Conservation (phyloP, 2,888 invertebrate genomes). For the Drosophila mayaguana region DNA sequence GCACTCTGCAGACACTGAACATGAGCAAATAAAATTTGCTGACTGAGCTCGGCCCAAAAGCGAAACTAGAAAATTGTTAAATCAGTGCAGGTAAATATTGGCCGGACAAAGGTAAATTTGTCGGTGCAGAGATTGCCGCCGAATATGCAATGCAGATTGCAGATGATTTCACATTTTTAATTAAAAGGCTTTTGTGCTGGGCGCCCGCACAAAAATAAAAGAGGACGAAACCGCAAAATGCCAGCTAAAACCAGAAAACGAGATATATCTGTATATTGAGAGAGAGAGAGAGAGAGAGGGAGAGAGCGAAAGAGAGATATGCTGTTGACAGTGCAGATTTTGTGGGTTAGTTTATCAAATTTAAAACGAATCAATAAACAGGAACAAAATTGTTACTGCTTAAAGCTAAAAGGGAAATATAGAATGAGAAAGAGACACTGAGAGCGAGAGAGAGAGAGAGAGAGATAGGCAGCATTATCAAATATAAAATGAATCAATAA, state of each 20-base stretch:
- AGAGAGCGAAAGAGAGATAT: neutral
- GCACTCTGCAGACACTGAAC: slow-evolving; percentile 59
- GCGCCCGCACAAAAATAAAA: no score
- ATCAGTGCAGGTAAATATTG: slow-evolving; percentile 74
- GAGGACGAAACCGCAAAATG: neutral
- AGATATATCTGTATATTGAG: neutral
- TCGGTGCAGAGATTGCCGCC: slow-evolving; percentile 27
- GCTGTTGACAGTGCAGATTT: slow-evolving; percentile 4
- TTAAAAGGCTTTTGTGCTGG: slow-evolving; percentile 58
- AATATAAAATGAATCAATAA: slow-evolving; percentile 42
- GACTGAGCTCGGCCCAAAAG: slow-evolving; percentile 43
- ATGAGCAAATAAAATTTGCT: slow-evolving; percentile 61
- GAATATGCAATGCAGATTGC: slow-evolving; percentile 22
- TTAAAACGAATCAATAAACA: slow-evolving; percentile 41
- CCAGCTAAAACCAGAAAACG: neutral
- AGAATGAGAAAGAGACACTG: neutral
- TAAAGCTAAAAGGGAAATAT: neutral
- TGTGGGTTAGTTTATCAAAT: slow-evolving; percentile 18
- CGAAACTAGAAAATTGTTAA: slow-evolving; percentile 65
- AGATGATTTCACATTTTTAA: slow-evolving; percentile 62
- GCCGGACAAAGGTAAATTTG: slow-evolving; percentile 37
- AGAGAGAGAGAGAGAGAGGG: neutral
- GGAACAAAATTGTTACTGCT: slow-evolving; percentile 20
- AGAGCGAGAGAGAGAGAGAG: no score
- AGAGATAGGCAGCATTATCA: neutral